These are phyloP conservation scores for Dicyrtoma fusca DNA, from an alignment of 2,888 invertebrate genomes.

Conservation along the genomic window DNA sequence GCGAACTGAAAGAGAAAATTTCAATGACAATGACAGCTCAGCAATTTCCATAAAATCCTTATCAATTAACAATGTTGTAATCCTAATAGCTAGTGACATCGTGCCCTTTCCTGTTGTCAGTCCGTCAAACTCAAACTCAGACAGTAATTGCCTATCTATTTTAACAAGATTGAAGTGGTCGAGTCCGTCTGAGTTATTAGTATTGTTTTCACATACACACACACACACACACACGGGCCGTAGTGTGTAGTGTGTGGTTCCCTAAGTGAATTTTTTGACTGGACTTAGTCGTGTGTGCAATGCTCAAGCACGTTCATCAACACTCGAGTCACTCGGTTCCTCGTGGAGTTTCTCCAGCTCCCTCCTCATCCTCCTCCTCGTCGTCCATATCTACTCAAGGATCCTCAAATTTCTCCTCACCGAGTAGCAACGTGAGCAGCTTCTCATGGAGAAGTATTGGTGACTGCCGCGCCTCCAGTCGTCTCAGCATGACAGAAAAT, in stretches of 20 bases:
- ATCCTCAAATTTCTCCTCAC: constrained; percentile 39
- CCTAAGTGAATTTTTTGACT: neutral
- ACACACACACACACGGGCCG: too few relatives aligned
- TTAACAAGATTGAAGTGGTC: neutral
- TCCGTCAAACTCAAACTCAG: too few relatives aligned
- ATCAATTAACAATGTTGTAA: too few relatives aligned
- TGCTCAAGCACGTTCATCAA: constrained; percentile 44
- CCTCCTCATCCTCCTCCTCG: constrained; percentile 43
- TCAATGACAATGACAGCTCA: neutral
- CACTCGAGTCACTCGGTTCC: constrained; percentile 29
- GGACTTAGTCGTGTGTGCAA: constrained; percentile 4
- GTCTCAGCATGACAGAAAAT: constrained; percentile 42
- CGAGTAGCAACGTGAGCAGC: constrained; percentile 24
- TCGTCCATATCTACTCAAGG: constrained; percentile 44
- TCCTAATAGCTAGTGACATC: neutral
- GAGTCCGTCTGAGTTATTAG: neutral
- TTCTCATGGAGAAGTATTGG: constrained; percentile 36
- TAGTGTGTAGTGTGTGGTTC: too few relatives aligned
- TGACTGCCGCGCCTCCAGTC: constrained; percentile 41
- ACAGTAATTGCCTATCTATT: too few relatives aligned
- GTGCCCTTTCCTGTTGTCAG: neutral
- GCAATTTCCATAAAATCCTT: constrained; percentile 3
- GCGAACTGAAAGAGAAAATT: constrained; percentile 5
- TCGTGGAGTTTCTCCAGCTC: constrained; percentile 46
- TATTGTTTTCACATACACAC: constrained; percentile 8